Base-by-base conservation (phyloP, 2,113 vertebrate genomes). In the Zosterops hypoxanthus region DNA sequence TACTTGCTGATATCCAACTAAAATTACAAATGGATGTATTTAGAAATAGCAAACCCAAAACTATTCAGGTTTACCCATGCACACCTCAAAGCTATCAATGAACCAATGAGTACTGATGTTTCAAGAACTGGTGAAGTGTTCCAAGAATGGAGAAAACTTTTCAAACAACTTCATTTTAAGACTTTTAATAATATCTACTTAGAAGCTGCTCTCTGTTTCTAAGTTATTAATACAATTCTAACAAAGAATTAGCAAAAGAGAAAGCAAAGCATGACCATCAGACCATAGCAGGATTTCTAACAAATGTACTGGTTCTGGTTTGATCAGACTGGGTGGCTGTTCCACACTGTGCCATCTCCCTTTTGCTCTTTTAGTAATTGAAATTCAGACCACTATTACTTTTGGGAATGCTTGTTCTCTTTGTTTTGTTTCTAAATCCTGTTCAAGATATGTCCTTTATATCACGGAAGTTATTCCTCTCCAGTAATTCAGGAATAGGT, bases 401-500 rank as follows among this genome's bases (percentile, higher is more conserved):
- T 78, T 79, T 73, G 73, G 33, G 60, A 87, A 77, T 0, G 12
- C 44, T 55, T 69, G 33, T 42, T 72, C 47, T 57, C 79, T 96
- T 94, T 88, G 59, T 61, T 65, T 81, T 55, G 23, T 82, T 89
- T 73, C 79, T 76, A 85, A 77, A 65, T 90, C 57, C 61, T 90
- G 78, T 88, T 82, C 82, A 97, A 96, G 82, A 87, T 44, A 72
- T 4, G 8, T 64, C 61, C 83, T 86, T 94, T 90, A 50, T 84
- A 91, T 88, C 59, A 73, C 8, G 7, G 79, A 92, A 95, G 73
- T 90, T 86, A 96, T 57, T 75, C 60, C 87, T 96, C 94, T 96
- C 77, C n/a, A 94, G 50, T 88, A 97, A 96, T 78, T 94, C 47
- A 56, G 78, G 49, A 96, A 88, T 11, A 88, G 85, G 41, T 79